Percentiles rank a stretch among this genome's conserved stretches.
Conservation (phyloP, 2,113 vertebrate genomes). For the Sphaerodactylus townsendi region DNA sequence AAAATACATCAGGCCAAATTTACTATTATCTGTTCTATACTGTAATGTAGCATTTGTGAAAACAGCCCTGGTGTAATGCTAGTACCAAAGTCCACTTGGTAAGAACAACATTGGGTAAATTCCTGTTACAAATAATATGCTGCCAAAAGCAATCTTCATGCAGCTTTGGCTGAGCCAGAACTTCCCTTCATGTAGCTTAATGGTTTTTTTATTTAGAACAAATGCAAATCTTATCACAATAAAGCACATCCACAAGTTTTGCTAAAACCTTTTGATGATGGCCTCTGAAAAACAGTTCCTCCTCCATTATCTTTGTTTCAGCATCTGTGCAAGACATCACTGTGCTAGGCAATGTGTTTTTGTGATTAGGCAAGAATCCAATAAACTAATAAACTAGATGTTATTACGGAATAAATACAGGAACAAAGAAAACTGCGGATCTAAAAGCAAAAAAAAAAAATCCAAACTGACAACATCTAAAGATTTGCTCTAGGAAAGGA, state of each 20-base stretch:
- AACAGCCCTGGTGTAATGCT: not conserved
- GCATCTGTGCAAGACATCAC: not conserved
- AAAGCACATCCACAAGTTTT: not conserved
- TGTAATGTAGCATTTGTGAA: not conserved
- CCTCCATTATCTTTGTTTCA: not conserved
- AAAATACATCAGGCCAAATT: not conserved
- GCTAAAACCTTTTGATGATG: not conserved
- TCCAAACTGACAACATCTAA: slow-evolving; percentile 7
- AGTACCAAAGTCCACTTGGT: not conserved
- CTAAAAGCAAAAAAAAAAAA: slow-evolving; percentile 31
- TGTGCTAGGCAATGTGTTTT: not conserved
- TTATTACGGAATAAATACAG: slow-evolving; percentile 33
- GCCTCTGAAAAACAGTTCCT: not conserved
- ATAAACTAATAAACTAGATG: slow-evolving; percentile 14
- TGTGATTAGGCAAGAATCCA: slow-evolving; percentile 12
- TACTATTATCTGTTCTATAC: not conserved
- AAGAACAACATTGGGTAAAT: not conserved
- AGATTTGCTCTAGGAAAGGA: not conserved
- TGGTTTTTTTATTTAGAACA: not conserved
- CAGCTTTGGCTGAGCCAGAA: not conserved
- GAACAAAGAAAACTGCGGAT: slow-evolving; percentile 26
- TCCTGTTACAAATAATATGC: not conserved
- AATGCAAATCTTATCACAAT: not conserved
- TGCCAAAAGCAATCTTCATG: not conserved
- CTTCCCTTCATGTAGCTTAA: not conserved